Percentiles rank a stretch among this genome's conserved stretches.
Conservation (phyloP, 2,888 invertebrate species). For the Lomographa bimaculata region DNA sequence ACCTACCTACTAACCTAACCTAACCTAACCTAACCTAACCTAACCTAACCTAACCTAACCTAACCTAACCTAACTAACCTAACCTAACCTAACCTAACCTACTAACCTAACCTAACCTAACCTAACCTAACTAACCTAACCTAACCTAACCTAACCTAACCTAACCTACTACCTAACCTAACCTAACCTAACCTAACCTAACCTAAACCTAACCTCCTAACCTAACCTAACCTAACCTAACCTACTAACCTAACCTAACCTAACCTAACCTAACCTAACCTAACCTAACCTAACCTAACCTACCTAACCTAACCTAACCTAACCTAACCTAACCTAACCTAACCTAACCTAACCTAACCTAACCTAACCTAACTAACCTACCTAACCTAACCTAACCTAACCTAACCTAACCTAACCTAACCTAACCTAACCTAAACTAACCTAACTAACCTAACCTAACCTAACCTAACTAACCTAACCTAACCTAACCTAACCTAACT, state of each 20-base stretch:
- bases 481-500: constrained; percentile 25
- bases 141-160: constrained; percentile 24
- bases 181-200: constrained; percentile 30
- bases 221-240: constrained; percentile 38
- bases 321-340: constrained; percentile 34
- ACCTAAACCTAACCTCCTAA: constrained; percentile 33
- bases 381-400: too few species aligned
- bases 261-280: constrained; percentile 26
- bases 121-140: constrained; percentile 27
- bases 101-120: constrained; percentile 32
- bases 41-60: constrained; percentile 24
- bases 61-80: too few species aligned
- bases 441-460: constrained; percentile 31
- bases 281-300: constrained; percentile 35
- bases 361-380: constrained; percentile 35
- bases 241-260: constrained; percentile 33
- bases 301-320: too few species aligned
- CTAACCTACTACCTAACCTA: constrained; percentile 30
- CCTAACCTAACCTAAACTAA: too few species aligned
- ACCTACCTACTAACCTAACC: constrained; percentile 34
- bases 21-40: constrained; percentile 35
- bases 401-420: constrained; percentile 26
- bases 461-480: constrained; percentile 31
- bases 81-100: constrained; percentile 26
- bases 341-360: too few species aligned